Base-by-base conservation (phyloP, 2,888 invertebrate genomes). In the Anagyrus pseudococci region DNA sequence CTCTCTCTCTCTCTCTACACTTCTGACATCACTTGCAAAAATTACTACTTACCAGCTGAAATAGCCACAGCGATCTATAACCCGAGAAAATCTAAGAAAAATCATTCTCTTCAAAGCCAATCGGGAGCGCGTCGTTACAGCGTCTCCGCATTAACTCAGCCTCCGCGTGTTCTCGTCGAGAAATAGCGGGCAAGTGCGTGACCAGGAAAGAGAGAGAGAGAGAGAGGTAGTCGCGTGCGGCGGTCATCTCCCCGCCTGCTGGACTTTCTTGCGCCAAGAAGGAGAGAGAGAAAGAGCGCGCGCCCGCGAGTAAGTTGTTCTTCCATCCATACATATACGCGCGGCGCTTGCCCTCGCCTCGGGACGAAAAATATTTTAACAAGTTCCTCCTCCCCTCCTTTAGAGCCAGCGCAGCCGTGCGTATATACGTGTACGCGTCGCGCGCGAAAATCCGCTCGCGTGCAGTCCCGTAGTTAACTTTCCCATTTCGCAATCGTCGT, bases 321-420 rank as follows among this genome's bases (percentile, higher is more conserved):
- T 72, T 72, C 70, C 67, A 2, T 68, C 67, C 22, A 22, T 44
- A 15, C 26, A 13, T 19, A 7, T 17, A 26, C 15, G 8, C 19
- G 19, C 29, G 29, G 22, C 26, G 48, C 22, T 62, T 62, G 10
- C 10, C 65, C 62, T 58, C 57, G 67, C 58, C 65, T 69, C 67
- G 69, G n/a, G n/a, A 67, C 70, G 72, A 76, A 77, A 75, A 74
- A 75, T 75, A 73, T 74, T 73, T 73, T 73, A 78, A 78, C 77
- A 75, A 75, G 77, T 73, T 70, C 70, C 70, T 68, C 63, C 68
- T 68, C 70, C 46, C 55, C 10, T 37, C 15, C 15, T 15, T 37
- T 8, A 37, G 33, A 15, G 33, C 33, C n/a, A n/a, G 8, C 33
- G 33, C 33, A 15, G 2, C 13, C 8, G 33, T 8, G 33, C 29